phyloP scores from a whole-genome alignment of 2,888 invertebrate species.

The Neoascia interrupta region DNA sequence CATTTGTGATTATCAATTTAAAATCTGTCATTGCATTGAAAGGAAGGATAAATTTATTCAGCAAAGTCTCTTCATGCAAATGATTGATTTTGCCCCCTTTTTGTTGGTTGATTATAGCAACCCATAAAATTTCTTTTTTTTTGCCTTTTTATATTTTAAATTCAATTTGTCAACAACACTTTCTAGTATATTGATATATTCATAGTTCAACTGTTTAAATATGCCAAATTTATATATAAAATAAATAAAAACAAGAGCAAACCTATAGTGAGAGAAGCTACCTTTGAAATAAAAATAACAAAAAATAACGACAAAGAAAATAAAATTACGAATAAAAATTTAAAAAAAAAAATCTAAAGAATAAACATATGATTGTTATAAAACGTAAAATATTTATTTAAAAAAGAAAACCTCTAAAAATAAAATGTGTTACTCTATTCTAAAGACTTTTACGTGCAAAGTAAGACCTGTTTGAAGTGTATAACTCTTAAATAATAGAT shows the following conservation, averaged over 20 bases:
- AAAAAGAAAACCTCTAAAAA: constrained; percentile 10
- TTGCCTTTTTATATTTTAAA: neutral
- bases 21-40: too few relatives aligned
- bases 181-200: neutral
- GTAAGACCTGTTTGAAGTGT: neutral
- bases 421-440: constrained; percentile 35
- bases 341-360: constrained; percentile 18
- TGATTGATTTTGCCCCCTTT: too few relatives aligned
- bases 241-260: constrained; percentile 3
- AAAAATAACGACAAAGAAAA: constrained; percentile 5
- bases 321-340: constrained; percentile 6
- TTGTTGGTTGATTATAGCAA: too few relatives aligned
- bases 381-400: neutral
- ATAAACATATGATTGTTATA: constrained; percentile 45
- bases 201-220: constrained; percentile 2
- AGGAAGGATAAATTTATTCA: too few relatives aligned
- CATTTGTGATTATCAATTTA: too few relatives aligned
- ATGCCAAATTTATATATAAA: constrained; percentile 45
- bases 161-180: constrained; percentile 11
- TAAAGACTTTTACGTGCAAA: constrained; percentile 48
- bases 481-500: neutral
- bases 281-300: constrained; percentile 28
- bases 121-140: too few relatives aligned
- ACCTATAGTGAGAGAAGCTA: constrained; percentile 55
- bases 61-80: too few relatives aligned